phyloP scores from a whole-genome alignment of 2,797 vertebrate species.

The Sebastes elongatus region DNA sequence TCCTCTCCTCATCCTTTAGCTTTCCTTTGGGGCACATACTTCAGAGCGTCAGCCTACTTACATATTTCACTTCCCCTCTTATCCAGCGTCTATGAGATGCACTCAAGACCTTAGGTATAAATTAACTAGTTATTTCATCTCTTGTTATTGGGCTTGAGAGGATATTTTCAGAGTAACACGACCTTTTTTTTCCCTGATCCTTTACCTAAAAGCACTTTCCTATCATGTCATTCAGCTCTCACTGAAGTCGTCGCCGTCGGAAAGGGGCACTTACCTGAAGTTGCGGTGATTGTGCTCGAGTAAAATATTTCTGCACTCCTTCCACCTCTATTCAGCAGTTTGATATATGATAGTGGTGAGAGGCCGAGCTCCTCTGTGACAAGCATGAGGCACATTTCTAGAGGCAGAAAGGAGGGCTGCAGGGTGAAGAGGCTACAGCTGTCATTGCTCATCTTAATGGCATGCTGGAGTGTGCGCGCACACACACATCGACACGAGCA shows the following conservation, averaged over 20 bases:
- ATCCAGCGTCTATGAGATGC: conserved; percentile 18
- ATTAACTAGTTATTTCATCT: conserved; percentile 60
- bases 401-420: conserved; percentile 69
- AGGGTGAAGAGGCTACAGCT: conserved; percentile 83
- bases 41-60: conserved; percentile 14
- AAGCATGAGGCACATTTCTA: conserved; percentile 68
- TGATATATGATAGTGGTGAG: conserved; percentile 67
- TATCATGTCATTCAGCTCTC: conserved; percentile 38
- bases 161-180: conserved; percentile 42
- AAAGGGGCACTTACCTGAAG: conserved; percentile 57
- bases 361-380: conserved; percentile 68
- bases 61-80: conserved; percentile 17
- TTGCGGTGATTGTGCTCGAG: conserved; percentile 58
- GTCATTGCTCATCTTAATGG: conserved; percentile 81
- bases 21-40: conserved; percentile 19
- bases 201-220: conserved; percentile 48
- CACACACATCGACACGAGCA: background rate
- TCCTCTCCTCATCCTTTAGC: conserved; percentile 17
- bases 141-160: conserved; percentile 37
- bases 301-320: conserved; percentile 69
- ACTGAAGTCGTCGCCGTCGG: conserved; percentile 17
- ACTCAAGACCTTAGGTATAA: conserved; percentile 55
- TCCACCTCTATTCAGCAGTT: conserved; percentile 67
- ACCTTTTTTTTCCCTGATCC: conserved; percentile 10
- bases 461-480: conserved; percentile 45